Conservation (phyloP, 2,888 invertebrate species). For the Vesta saturnalis region DNA sequence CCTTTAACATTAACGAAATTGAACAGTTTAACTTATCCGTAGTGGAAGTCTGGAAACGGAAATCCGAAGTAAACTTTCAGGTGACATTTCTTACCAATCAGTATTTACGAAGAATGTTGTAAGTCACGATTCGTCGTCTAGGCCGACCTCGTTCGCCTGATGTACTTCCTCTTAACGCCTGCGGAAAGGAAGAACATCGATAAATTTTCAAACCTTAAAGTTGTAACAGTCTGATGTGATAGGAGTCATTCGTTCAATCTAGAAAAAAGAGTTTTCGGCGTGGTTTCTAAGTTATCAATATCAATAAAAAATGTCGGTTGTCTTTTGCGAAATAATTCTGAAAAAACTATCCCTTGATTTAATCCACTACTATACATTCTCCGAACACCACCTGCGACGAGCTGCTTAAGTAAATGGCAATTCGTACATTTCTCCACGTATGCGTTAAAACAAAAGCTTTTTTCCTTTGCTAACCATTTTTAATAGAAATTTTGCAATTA, state of each 20-base stretch:
- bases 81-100: conserved; percentile 40
- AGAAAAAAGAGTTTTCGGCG: conserved; percentile 30
- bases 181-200: conserved; percentile 40
- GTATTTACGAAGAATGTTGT: conserved; percentile 31
- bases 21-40: conserved; percentile 21
- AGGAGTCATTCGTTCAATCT: conserved; percentile 31
- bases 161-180: conserved; percentile 39
- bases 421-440: conserved; percentile 11
- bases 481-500: background rate
- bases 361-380: too few relatives aligned
- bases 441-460: too few relatives aligned
- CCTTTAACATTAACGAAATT: conserved; percentile 12
- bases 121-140: conserved; percentile 38
- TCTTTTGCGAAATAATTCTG: conserved; percentile 19
- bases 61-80: conserved; percentile 35
- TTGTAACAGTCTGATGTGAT: conserved; percentile 41
- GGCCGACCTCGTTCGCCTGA: conserved; percentile 34
- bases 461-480: background rate
- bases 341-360: too few relatives aligned
- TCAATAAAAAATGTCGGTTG: conserved; percentile 32
- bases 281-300: conserved; percentile 31
- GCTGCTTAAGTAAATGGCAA: conserved; percentile 20
- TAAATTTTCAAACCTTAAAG: conserved; percentile 42
- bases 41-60: conserved; percentile 25
- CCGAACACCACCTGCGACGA: conserved; percentile 45